A percentile compares a stretch with the other conserved stretches of the same genome.
Evolutionary conservation across 2,888 invertebrate species (phyloP).

Genomic region (Anoplius nigerrimus): DNA sequence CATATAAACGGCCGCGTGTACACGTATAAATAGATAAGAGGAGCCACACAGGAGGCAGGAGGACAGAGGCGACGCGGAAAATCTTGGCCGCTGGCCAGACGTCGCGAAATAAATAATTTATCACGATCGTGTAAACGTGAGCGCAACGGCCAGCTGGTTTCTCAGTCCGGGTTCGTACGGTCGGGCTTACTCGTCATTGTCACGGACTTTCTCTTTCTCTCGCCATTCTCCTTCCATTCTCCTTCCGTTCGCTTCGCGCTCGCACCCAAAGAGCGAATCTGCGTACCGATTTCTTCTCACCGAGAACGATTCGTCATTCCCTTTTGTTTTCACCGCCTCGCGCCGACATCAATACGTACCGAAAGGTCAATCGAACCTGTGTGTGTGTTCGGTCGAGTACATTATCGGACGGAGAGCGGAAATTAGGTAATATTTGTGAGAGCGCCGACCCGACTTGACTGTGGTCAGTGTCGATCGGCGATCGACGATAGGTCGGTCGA

Average conservation of each 20-base stretch:
- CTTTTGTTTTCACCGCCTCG: too few species aligned
- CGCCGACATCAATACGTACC: too few species aligned
- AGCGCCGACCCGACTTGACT: too few species aligned
- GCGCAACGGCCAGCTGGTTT: conserved; percentile 50
- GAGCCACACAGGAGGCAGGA: conserved; percentile 31
- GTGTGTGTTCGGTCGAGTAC: too few species aligned
- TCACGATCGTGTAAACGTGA: conserved; percentile 61
- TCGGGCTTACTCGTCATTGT: conserved; percentile 47
- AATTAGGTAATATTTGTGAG: too few species aligned
- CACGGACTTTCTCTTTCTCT: conserved; percentile 38
- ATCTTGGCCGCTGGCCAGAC: conserved; percentile 65
- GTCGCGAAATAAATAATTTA: conserved; percentile 68
- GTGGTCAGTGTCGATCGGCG: too few species aligned
- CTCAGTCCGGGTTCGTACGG: conserved; percentile 19
- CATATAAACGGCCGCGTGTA: conserved; percentile 7
- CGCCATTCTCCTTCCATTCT: conserved; percentile 28
- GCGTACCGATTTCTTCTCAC: too few species aligned
- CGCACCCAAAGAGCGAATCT: too few species aligned
- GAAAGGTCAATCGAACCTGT: too few species aligned
- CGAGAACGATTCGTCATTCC: too few species aligned
- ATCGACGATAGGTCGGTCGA: too few species aligned
- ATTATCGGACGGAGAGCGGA: too few species aligned
- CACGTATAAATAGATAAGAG: conserved; percentile 44
- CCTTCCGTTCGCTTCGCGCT: conserved; percentile 21
- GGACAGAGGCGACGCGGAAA: conserved; percentile 44